Base-by-base conservation (phyloP, 2,797 vertebrate genomes). In the Lithobates pipiens region DNA sequence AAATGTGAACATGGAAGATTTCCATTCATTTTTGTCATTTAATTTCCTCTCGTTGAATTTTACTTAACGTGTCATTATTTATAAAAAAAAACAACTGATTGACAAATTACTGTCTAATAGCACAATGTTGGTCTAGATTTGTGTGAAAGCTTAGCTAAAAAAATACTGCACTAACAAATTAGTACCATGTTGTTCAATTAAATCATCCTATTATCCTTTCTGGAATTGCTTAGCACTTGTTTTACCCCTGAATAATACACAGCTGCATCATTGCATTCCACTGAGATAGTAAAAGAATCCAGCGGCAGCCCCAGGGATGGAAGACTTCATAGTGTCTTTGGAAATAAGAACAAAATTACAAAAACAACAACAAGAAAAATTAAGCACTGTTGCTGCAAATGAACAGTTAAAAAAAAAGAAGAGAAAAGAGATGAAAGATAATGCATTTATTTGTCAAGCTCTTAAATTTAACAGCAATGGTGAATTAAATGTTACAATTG, bases 251-350 rank as follows among this genome's bases (percentile, higher is more conserved):
- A 77, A 71, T 74, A 74, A 86, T 76, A 78, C 85, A 82, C 85
- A 86, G 85, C 79, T 86, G 85, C 75, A 81, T 82, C 54, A 86
- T 82, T 82, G 68, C 80, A 82, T 82, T 82, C 85, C 72, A 61
- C 50, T 86, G 72, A 82, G 80, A 82, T 86, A 77, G 72, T 65
- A 44, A 82, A 85, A 25, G 70, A 85, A 71, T 42, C 46, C 42
- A 73, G 10, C 71, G 15, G 32, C 27, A 82, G 36, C 36, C 85
- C 79, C 50, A 34, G 74, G 75, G 75, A 77, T 36, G 29, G 80
- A 77, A 65, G 67, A 42, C 74, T 77, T 69, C 69, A 50, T 69
- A 82, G 71, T 86, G 85, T 85, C 71, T 85, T 85, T 76, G 75
- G 74, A 82, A 77, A 73, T 15, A n/a, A 36, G 44, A 72, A 73